phyloP scores from a whole-genome alignment of 1,140 invertebrate genomes.

The Drosophila sturtevanti region DNA sequence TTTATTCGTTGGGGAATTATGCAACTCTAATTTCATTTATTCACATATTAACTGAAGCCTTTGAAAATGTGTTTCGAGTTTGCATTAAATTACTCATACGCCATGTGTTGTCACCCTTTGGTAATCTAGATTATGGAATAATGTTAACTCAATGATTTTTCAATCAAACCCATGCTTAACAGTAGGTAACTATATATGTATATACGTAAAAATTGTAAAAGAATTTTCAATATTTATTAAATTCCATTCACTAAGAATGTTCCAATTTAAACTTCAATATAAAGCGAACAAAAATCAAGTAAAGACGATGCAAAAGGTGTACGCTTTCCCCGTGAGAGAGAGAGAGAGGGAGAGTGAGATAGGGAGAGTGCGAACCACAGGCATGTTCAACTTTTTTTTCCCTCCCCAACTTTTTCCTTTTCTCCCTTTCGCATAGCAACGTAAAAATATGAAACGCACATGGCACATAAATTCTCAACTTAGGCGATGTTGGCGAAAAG shows the following conservation, averaged over 20 bases:
- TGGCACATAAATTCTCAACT: slow-evolving; percentile 74
- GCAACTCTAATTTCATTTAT: background rate
- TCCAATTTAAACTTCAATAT: slow-evolving; percentile 10
- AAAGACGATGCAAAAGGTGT: background rate
- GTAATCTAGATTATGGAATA: background rate
- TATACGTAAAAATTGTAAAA: background rate
- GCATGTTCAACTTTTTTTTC: slow-evolving; percentile 11
- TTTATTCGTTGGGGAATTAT: background rate
- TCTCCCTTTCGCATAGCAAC: slow-evolving; percentile 56
- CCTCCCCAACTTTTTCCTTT: background rate
- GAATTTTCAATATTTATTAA: slow-evolving; percentile 51
- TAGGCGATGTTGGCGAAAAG: slow-evolving; percentile 46
- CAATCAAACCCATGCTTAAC: background rate
- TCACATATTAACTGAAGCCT: no score
- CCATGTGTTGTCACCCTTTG: background rate
- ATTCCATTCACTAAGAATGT: slow-evolving; percentile 28
- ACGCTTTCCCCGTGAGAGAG: slow-evolving; percentile 1
- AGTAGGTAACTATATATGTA: background rate
- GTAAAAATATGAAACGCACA: slow-evolving; percentile 71
- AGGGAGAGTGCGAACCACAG: no score
- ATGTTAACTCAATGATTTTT: slow-evolving; percentile 1
- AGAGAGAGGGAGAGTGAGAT: no score
- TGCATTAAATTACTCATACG: background rate
- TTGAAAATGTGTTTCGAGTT: background rate
- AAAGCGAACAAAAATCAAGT: background rate